phyloP scores from a whole-genome alignment of 2,797 vertebrate genomes.

The Poeciliopsis paucimaculata region DNA sequence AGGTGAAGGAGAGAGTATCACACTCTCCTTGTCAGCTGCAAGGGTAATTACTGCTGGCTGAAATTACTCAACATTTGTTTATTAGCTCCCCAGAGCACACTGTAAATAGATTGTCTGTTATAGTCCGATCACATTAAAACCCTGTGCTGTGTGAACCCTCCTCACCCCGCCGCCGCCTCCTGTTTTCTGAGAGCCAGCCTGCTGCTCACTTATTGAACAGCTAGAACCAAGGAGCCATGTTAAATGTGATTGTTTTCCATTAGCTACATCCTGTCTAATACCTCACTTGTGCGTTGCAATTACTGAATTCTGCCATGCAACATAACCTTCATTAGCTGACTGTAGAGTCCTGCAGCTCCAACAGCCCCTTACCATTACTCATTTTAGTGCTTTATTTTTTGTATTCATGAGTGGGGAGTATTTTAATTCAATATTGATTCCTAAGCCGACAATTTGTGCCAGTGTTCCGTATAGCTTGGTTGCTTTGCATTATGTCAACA shows the following conservation, averaged over 20 bases:
- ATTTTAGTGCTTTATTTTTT: constrained; percentile 61
- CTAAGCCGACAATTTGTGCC: constrained; percentile 59
- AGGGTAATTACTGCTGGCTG: constrained; percentile 99
- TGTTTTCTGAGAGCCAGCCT: constrained; percentile 92
- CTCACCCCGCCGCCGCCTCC: constrained; percentile 78
- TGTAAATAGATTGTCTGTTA: constrained; percentile 99
- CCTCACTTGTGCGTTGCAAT: constrained; percentile 86
- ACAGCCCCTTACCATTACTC: constrained; percentile 61
- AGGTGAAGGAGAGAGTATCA: constrained; percentile 99
- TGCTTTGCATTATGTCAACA: constrained; percentile 66
- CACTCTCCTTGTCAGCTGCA: constrained; percentile 99
- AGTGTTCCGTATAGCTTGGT: constrained; percentile 50
- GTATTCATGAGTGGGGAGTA: constrained; percentile 75
- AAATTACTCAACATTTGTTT: constrained; percentile 99
- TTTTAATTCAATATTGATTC: constrained; percentile 82
- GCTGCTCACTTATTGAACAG: constrained; percentile 97
- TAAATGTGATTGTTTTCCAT: constrained; percentile 98
- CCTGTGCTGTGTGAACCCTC: constrained; percentile 85
- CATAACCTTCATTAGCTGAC: constrained; percentile 84
- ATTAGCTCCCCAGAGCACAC: constrained; percentile 99
- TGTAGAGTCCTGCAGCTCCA: constrained; percentile 70
- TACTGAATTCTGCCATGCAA: constrained; percentile 84
- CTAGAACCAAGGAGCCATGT: constrained; percentile 90
- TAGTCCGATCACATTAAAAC: constrained; percentile 99
- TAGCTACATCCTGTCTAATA: constrained; percentile 91